Percentiles rank a stretch among this genome's conserved stretches.
These are phyloP conservation scores for Harmothoe impar DNA, from an alignment of 2,888 invertebrate genomes.

Conservation along the genomic window DNA sequence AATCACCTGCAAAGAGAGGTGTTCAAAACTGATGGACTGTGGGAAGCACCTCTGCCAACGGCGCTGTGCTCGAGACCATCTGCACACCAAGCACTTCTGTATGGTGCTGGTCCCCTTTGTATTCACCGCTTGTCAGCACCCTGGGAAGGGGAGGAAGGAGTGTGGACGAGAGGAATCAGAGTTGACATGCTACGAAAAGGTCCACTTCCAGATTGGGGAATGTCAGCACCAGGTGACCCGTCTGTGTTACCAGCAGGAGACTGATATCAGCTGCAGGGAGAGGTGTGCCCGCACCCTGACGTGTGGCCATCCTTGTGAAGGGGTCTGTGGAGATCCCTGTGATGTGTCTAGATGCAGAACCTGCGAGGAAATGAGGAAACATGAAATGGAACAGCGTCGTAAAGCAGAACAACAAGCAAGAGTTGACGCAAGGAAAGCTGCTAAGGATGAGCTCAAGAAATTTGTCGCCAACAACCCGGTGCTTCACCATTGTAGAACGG, in stretches of 20 bases:
- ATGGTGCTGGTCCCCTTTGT: conserved; percentile 58
- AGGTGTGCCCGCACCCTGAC: conserved; percentile 45
- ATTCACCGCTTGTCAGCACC: conserved; percentile 63
- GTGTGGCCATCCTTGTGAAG: conserved; percentile 67
- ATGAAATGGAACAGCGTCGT: background rate
- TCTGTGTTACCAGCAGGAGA: background rate
- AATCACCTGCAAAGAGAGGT: conserved; percentile 53
- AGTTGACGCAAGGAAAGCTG: conserved; percentile 35
- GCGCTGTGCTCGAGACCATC: conserved; percentile 63
- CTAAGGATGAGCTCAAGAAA: background rate
- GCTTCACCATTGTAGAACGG: background rate
- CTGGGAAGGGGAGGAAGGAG: conserved; percentile 56
- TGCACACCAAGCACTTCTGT: conserved; percentile 37
- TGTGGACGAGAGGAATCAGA: conserved; percentile 36
- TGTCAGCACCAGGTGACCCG: background rate
- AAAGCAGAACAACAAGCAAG: conserved; percentile 1
- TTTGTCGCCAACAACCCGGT: background rate
- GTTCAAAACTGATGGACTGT: conserved; percentile 61
- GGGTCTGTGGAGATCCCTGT: conserved; percentile 63
- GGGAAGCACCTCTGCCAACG: conserved; percentile 60
- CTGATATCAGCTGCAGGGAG: conserved; percentile 52
- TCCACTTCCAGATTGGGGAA: background rate
- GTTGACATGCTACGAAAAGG: background rate
- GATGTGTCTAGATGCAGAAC: background rate
- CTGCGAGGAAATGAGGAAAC: conserved; percentile 54